Evolutionary conservation across 2,888 invertebrate species (phyloP), one percentile per base, ranked within the genome.

Genomic region (Autographa pulchrina): DNA sequence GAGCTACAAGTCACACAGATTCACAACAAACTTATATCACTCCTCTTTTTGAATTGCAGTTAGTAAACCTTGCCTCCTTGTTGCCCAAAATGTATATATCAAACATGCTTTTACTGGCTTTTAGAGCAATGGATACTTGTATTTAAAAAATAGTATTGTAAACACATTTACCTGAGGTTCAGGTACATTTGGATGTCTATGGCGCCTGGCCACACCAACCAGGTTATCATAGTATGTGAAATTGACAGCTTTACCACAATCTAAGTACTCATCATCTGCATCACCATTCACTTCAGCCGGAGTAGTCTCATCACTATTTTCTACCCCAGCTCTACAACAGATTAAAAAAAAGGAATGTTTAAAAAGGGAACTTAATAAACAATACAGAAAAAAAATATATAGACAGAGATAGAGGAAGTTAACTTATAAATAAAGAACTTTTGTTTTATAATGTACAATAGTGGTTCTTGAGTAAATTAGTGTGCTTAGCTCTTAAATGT

Each of bases 191-290:
- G 98, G 98, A 93, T 98, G 98, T 88, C 97, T 97, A 85, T 98
- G 97, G 76, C 98, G 96, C 87, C 98, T 97, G n/a, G 98, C 97
- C 48, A 99, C 97, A 20, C 98, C 98, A 65, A 98, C 97, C 74
- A 98, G 95, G 91, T 98, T 98, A 92, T 99, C 99, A 92, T 98
- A 98, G 90, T 98, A 98, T 6, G 98, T 98, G 89, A 97, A 98
- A 93, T 98, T 98, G 1, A 98, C 98, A 68, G 98, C 97, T 93
- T 98, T 98, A 5, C 98, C 98, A 92, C 98, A 98, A 88, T 98
- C 98, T 85, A 98, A 95, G 78, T 97, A 96, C 86, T 97, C 97
- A 86, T 97, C 97, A 62, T 96, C 96, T 25, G 88, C 84, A 77
- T 95, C 94, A 60, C 90, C 89, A 82, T 90, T 94, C 9, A 87